These are phyloP conservation scores for Euproctis similis DNA, from an alignment of 2,888 invertebrate genomes.

Conservation along the genomic window DNA sequence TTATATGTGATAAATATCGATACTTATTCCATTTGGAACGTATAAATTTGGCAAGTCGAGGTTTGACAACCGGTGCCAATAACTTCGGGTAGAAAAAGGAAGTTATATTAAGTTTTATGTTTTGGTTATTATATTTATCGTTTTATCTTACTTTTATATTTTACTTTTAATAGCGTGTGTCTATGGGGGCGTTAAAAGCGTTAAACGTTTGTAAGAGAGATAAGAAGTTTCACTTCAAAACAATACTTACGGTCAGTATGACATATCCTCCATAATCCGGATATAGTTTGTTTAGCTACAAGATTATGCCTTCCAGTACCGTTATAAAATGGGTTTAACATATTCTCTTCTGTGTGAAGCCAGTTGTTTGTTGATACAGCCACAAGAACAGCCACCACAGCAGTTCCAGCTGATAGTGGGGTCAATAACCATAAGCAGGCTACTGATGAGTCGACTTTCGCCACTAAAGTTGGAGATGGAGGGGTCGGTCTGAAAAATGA, in stretches of 20 bases:
- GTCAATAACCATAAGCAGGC: slow-evolving; percentile 79
- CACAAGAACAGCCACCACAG: slow-evolving; percentile 81
- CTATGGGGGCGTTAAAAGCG: no score
- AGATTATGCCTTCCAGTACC: slow-evolving; percentile 83
- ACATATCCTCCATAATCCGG: slow-evolving; percentile 89
- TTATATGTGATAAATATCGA: no score
- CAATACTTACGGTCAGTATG: slow-evolving; percentile 83
- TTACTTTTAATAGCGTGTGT: no score
- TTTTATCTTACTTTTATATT: no score
- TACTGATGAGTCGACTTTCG: slow-evolving; percentile 76
- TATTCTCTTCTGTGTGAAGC: slow-evolving; percentile 90
- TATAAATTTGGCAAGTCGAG: no score
- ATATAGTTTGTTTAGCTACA: slow-evolving; percentile 83
- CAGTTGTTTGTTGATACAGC: slow-evolving; percentile 88
- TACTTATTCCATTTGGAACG: no score
- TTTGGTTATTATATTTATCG: no score
- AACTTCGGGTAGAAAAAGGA: no score
- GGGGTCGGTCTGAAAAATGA: slow-evolving; percentile 56
- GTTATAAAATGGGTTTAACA: slow-evolving; percentile 85
- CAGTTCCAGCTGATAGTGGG: slow-evolving; percentile 81
- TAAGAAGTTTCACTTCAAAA: no score
- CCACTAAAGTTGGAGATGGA: slow-evolving; percentile 61
- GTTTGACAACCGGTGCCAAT: no score
- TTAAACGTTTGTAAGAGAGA: no score
- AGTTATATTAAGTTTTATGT: no score